Base-by-base conservation (phyloP, 2,797 vertebrate species). In the Taenioides sp. region DNA sequence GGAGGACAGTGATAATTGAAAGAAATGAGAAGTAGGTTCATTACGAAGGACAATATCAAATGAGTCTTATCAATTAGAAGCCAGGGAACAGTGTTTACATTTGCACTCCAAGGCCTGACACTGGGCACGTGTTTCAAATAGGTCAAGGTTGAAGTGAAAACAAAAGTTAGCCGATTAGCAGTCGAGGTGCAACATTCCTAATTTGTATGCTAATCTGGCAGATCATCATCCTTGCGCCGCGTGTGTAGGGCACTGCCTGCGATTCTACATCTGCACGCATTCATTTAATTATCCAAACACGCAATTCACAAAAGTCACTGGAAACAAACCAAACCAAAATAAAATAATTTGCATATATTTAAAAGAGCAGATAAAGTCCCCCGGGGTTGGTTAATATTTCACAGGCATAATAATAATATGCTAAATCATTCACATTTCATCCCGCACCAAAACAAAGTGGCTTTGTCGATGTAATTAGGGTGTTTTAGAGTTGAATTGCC, bases 271-370 rank as follows among this genome's bases (percentile, higher is more conserved):
- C 88, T 89, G 91, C 88, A 88, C 87, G 88, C 83, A 89, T 84
- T 89, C 88, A 88, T 92, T 92, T 92, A 91, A 92, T 93, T 92
- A 92, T 92, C 82, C 90, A 91, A 92, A 92, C 86, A 87, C 86
- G 84, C 87, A 88, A 92, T 93, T 93, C 89, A 91, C 88, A 90
- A 92, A 93, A 92, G 91, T 94, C 89, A 89, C 83, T 89, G 89
- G 89, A 92, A 92, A 90, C 90, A 90, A 92, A 92, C 89, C 87
- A 90, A 91, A 90, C 90, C 88, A 92, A 92, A 92, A 92, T 90
- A 89, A 91, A 93, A 92, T 92, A 89, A 93, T 93, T 92, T 92
- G 91, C 92, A 92, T 92, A 89, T 93, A 92, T 93, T 94, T 91
- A 92, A 93, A 92, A 91, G 92, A 92, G 89, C 87, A 92, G 90